These are phyloP conservation scores for Phylloscopus collybita DNA, from an alignment of 2,797 vertebrate genomes.

Conservation along the genomic window DNA sequence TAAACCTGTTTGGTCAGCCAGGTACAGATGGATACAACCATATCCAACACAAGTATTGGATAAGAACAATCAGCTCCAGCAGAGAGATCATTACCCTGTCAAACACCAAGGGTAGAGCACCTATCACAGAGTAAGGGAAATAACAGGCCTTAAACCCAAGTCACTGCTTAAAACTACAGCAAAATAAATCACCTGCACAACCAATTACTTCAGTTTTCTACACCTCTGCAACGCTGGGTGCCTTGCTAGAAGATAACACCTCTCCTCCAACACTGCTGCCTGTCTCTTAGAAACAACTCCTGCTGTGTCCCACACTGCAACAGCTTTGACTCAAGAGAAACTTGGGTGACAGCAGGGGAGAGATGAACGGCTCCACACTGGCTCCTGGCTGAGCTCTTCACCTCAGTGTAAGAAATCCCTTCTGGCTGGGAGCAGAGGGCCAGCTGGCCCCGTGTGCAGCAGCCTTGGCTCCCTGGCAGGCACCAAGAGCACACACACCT, in stretches of 20 bases:
- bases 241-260: neutral
- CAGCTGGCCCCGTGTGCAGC: neutral
- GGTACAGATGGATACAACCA: neutral
- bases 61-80: neutral
- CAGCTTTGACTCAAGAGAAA: neutral
- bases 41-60: neutral
- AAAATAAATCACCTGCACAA: neutral
- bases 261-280: neutral
- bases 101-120: neutral
- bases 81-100: neutral
- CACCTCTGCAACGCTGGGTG: neutral
- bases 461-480: neutral
- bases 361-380: neutral
- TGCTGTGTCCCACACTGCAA: neutral
- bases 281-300: neutral
- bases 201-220: neutral
- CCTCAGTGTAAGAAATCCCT: accelerated
- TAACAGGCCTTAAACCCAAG: neutral
- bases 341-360: neutral
- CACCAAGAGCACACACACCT: neutral
- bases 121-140: neutral
- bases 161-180: neutral
- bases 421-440: neutral
- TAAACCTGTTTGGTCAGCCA: neutral
- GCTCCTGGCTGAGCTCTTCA: neutral